These are phyloP conservation scores for Hippopotamus amphibius DNA, from an alignment of 2,113 vertebrate genomes.

Conservation along the genomic window DNA sequence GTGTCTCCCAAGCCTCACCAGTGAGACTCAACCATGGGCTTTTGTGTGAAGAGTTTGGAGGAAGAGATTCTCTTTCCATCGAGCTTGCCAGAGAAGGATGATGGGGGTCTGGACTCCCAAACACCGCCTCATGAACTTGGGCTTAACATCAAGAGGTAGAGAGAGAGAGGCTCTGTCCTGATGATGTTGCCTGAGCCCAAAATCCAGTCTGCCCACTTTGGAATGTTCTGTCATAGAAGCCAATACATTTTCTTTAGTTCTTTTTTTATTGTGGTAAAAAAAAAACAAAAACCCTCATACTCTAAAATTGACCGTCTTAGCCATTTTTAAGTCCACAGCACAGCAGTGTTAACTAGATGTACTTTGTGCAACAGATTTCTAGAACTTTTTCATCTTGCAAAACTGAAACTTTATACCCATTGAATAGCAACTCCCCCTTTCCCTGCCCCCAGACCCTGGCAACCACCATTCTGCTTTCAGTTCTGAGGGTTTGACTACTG, in stretches of 20 bases:
- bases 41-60: not conserved
- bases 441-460: not conserved
- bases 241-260: not conserved
- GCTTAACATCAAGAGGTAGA: not conserved
- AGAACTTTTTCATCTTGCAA: not conserved
- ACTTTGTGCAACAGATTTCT: not conserved
- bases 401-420: not conserved
- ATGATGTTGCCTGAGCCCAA: not conserved
- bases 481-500: not conserved
- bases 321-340: not conserved
- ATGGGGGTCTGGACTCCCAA: not conserved
- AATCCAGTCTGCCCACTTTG: not conserved
- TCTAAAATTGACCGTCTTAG: not conserved
- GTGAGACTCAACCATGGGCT: not conserved
- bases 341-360: not conserved
- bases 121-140: not conserved
- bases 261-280: not conserved
- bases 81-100: not conserved
- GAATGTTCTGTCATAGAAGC: not conserved
- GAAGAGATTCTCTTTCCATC: not conserved
- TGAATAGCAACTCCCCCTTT: not conserved
- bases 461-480: not conserved
- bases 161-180: not conserved
- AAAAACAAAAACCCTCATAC: too few species aligned
- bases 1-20: not conserved